Base-by-base conservation (phyloP, 2,888 invertebrate species). In the Drosophila eohydei region DNA sequence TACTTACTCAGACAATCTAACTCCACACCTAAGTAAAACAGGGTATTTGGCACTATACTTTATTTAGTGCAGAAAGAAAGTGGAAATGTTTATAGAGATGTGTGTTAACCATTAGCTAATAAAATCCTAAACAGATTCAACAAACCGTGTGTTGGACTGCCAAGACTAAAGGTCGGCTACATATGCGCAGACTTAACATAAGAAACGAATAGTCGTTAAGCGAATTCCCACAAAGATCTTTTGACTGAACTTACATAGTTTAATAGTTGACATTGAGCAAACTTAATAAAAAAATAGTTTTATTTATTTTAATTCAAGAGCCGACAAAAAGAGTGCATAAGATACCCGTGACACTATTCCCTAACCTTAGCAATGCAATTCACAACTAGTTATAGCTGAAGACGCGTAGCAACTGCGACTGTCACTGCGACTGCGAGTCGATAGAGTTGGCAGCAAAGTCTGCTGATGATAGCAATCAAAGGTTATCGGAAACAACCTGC, bases 51-150 rank as follows among this genome's bases (percentile, higher is more conserved):
- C 32, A 43, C 38, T 50, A 36, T 34, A 14, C 6, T 16, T 46
- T 62, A 28, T 34, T 54, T 54, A 55, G 58, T 30, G 38, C 14
- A 41, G 38, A 69, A 32, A 28, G 44, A 9, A 46, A 40, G 41
- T 55, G 38, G 36, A 48, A 54, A 55, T 26, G 57, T 58, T 58
- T 71, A 32, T 40, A 16, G 34, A 44, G 21, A 11, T 8, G 6
- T 40, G 41, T 36, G 51, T n/a, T 30, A 57, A 3, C 44, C 32
- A 69, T 34, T n/a, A 28, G 38, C 34, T 12, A 43, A 9, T 52
- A 52, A 52, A 70, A 70, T 48, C 50, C 21, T 38, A 50, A 59
- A 65, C 26, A 46, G 4, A 40, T 28, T 11, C 26, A 11, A 2
- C 16, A n/a, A 26, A 16, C 44, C 38, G 41, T 2, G 21, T 50